A percentile compares a stretch with the other conserved stretches of the same genome.
Conservation (phyloP, 2,113 vertebrate genomes). For the Eupsittula cactorum region DNA sequence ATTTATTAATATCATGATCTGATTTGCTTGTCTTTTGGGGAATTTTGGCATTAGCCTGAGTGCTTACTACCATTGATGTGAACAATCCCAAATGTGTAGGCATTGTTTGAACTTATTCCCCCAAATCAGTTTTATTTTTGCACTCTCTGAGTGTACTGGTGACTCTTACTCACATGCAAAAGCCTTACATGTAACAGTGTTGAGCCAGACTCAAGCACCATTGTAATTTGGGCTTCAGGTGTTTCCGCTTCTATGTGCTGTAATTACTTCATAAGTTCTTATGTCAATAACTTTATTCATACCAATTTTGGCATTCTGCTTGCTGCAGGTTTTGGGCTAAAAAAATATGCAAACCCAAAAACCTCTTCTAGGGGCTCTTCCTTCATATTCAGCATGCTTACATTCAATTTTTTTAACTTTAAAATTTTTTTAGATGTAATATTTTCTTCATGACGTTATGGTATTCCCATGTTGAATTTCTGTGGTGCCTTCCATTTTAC, state of each 20-base stretch:
- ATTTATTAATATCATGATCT: neutral
- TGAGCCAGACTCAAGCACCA: neutral
- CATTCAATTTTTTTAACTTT: neutral
- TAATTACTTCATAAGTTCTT: neutral
- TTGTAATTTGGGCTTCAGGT: neutral
- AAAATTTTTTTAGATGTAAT: neutral
- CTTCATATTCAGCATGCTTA: neutral
- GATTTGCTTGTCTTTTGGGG: rapidly evolving
- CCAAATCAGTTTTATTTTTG: neutral
- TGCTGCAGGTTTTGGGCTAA: neutral
- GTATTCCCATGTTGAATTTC: neutral
- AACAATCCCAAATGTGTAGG: neutral
- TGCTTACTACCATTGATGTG: neutral
- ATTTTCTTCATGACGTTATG: neutral
- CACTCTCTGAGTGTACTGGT: neutral
- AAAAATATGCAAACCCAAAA: neutral
- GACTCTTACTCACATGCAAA: neutral
- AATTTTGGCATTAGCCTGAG: neutral
- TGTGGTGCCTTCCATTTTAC: neutral
- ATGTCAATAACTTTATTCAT: neutral
- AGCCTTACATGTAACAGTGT: neutral
- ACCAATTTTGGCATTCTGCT: neutral
- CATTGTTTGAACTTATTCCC: neutral
- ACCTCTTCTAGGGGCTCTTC: neutral
- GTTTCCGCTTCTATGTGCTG: neutral